Evolutionary conservation across 1,140 invertebrate species (phyloP).

Genomic region (Aphaenogaster ashmeadi): DNA sequence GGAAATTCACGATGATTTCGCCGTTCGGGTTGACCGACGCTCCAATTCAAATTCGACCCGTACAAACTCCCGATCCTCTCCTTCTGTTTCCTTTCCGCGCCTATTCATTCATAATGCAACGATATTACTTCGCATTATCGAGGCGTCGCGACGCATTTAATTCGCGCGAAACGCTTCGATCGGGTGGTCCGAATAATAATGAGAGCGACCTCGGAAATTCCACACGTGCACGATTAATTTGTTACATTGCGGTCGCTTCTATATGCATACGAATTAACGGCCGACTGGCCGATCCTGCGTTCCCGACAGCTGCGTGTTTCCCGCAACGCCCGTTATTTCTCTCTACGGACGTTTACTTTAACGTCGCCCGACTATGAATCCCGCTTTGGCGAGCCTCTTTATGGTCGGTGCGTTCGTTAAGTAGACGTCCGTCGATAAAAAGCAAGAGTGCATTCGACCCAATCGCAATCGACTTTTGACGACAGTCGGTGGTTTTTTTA

Average conservation of each 20-base stretch:
- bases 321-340: conserved; percentile 5
- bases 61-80: too few species aligned
- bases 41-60: conserved; percentile 20
- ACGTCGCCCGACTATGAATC: conserved; percentile 21
- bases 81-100: conserved; percentile 1
- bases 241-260: conserved; percentile 18
- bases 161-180: conserved; percentile 36
- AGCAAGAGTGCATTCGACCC: conserved; percentile 17
- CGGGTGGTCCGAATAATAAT: conserved; percentile 55
- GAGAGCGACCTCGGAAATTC: conserved; percentile 17
- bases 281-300: conserved; percentile 16
- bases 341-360: conserved; percentile 19
- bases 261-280: conserved; percentile 13
- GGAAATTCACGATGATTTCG: not conserved
- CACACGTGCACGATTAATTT: conserved; percentile 45
- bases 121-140: conserved; percentile 38
- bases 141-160: conserved; percentile 17
- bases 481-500: conserved; percentile 45
- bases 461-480: conserved; percentile 52
- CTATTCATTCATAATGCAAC: conserved; percentile 19
- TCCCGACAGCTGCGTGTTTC: conserved; percentile 40
- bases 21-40: not conserved
- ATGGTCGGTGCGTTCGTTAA: conserved; percentile 26
- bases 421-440: conserved; percentile 25
- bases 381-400: conserved; percentile 3